Evolutionary conservation across 2,888 invertebrate species (phyloP), one percentile per base, ranked within the genome.

Genomic region (Amblyjoppa proteus): DNA sequence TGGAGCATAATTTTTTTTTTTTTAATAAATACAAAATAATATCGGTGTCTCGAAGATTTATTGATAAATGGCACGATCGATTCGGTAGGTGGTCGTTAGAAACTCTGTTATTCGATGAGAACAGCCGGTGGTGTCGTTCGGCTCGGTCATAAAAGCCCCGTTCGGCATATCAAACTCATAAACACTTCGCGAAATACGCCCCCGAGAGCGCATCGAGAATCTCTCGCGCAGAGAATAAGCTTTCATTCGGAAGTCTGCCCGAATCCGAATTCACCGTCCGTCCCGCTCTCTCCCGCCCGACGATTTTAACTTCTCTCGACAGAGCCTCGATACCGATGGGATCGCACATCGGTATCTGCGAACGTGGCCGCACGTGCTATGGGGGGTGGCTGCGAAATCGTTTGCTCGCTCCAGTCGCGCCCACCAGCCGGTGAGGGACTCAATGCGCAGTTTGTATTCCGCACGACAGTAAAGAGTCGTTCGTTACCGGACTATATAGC

Each of bases 361-460:
- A 88, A 88, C 89, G 86, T 88, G 89, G 91, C 90, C 88, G 89
- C 90, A 90, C 89, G 91, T 89, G 88, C 89, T 76, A 61, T 38
- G 79, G 88, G 79, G 88, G 87, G 86, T 58, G 85, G 84, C 81
- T 77, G 74, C 84, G 73, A 79, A 78, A 74, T 84, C 77, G 41
- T 56, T 75, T 70, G 69, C n/a, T 86, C 66, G 38, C 31, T 34
- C 61, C 53, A 51, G 71, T 53, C 68, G 75, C 53, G 58, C 81
- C 41, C 77, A 53, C 41, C 77, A 53, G 71, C 75, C 70, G 61
- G 71, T 41, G 66, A 85, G 85, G 79, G 82, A 89, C 88, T 87
- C 90, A 89, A 92, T 90, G 90, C 89, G 90, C 91, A 89, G 91
- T 91, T 91, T 91, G 91, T 92, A 92, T 91, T 90, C 92, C 87